Conservation (phyloP, 2,797 vertebrate species). For the Uromys caudimaculatus region DNA sequence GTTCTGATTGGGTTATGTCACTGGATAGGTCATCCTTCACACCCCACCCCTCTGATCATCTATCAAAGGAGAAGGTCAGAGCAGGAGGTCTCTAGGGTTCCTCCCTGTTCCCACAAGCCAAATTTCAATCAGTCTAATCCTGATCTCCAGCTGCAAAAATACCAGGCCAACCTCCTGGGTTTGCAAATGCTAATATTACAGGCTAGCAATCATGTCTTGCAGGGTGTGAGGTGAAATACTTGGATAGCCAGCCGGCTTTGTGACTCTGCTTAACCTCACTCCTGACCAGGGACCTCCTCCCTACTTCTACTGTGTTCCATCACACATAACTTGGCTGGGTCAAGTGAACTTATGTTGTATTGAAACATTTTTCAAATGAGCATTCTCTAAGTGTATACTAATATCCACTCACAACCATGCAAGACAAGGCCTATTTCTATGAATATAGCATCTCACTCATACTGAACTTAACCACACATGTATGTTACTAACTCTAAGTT, state of each 20-base stretch:
- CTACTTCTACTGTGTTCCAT: not conserved
- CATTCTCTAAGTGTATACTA: not conserved
- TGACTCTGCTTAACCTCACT: not conserved
- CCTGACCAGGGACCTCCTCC: not conserved
- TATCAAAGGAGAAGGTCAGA: constrained; percentile 30
- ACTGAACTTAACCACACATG: not conserved
- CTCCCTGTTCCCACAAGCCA: constrained; percentile 23
- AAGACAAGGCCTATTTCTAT: not conserved
- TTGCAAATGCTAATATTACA: not conserved
- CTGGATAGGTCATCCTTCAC: not conserved
- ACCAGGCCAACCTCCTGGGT: not conserved
- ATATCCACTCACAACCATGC: not conserved
- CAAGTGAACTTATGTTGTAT: not conserved
- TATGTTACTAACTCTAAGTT: not conserved
- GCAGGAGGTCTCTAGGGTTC: not conserved
- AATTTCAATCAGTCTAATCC: constrained; percentile 33
- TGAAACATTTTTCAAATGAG: constrained; percentile 26
- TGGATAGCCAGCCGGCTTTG: not conserved
- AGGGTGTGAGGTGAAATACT: not conserved
- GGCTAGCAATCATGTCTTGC: not conserved
- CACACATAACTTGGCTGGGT: not conserved
- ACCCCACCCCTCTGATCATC: not conserved
- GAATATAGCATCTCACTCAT: not conserved
- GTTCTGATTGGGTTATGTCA: constrained; percentile 15
- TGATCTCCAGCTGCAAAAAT: constrained; percentile 44